Conservation (phyloP, 2,888 invertebrate genomes). For the Plagodis pulveraria region DNA sequence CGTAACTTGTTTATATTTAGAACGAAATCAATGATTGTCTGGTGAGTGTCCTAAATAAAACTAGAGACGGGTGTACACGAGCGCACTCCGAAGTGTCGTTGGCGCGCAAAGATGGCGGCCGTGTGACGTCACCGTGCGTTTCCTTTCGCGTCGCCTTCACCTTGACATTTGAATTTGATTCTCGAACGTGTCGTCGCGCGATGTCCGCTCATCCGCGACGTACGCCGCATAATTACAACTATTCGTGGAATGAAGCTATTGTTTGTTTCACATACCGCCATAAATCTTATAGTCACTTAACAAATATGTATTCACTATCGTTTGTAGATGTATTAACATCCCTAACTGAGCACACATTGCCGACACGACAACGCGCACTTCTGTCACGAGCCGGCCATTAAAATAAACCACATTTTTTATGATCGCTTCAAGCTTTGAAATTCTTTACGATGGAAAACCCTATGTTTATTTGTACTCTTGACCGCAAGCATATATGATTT, state of each 20-base stretch:
- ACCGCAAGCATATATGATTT: constrained; percentile 19
- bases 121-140: constrained; percentile 76
- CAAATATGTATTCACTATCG: too few relatives aligned
- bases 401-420: constrained; percentile 26
- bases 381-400: constrained; percentile 18
- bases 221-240: constrained; percentile 54
- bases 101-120: constrained; percentile 65
- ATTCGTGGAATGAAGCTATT: constrained; percentile 21
- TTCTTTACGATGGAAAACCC: constrained; percentile 25
- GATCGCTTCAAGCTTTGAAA: constrained; percentile 16
- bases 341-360: background rate
- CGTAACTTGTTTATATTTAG: constrained; percentile 41
- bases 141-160: constrained; percentile 78
- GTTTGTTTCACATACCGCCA: constrained; percentile 2
- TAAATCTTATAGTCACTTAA: background rate
- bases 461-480: constrained; percentile 29
- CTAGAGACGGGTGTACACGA: constrained; percentile 43
- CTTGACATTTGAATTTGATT: constrained; percentile 81
- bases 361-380: constrained; percentile 7
- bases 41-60: constrained; percentile 57
- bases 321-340: too few relatives aligned
- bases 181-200: constrained; percentile 68
- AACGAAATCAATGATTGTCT: constrained; percentile 51
- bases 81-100: constrained; percentile 49
- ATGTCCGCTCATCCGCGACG: constrained; percentile 60